Evolutionary conservation across 2,797 vertebrate species (phyloP).

Genomic region (Sylvilagus floridanus): DNA sequence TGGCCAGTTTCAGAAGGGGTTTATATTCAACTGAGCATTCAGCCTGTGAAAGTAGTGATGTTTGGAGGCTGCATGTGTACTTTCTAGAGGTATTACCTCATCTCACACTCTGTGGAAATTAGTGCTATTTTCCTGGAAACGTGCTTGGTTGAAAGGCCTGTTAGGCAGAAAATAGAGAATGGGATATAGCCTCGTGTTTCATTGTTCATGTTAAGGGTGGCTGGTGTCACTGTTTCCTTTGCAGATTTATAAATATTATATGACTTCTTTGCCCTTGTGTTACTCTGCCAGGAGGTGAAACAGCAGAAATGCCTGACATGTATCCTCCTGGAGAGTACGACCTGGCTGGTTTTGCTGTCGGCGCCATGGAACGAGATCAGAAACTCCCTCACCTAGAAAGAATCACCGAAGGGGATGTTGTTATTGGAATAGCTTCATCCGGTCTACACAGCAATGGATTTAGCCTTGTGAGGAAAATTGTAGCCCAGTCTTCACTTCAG

Average conservation of each 20-base stretch:
- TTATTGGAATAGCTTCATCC: slow-evolving; percentile 95
- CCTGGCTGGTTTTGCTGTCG: slow-evolving; percentile 96
- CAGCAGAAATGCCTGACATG: slow-evolving; percentile 97
- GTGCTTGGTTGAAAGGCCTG: neutral
- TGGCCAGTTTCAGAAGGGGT: neutral
- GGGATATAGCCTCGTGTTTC: neutral
- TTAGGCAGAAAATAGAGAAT: neutral
- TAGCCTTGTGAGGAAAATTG: slow-evolving; percentile 95
- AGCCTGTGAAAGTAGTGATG: neutral
- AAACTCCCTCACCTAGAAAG: slow-evolving; percentile 92
- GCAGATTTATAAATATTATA: neutral
- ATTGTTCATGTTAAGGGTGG: neutral
- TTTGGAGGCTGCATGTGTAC: neutral
- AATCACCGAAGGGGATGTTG: slow-evolving; percentile 91
- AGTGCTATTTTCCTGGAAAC: neutral
- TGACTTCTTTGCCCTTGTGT: neutral
- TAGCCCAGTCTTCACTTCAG: slow-evolving; percentile 89
- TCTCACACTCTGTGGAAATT: neutral
- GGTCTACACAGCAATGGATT: slow-evolving; percentile 98
- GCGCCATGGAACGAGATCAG: slow-evolving; percentile 92
- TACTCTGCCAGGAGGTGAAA: slow-evolving; percentile 93
- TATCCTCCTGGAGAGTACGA: slow-evolving; percentile 95
- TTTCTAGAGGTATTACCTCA: neutral
- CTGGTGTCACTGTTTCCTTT: neutral
- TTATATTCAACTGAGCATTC: neutral